Evolutionary conservation across 64 coral and sea anemone species (phyloP).

Genomic region (Montipora cactus): DNA sequence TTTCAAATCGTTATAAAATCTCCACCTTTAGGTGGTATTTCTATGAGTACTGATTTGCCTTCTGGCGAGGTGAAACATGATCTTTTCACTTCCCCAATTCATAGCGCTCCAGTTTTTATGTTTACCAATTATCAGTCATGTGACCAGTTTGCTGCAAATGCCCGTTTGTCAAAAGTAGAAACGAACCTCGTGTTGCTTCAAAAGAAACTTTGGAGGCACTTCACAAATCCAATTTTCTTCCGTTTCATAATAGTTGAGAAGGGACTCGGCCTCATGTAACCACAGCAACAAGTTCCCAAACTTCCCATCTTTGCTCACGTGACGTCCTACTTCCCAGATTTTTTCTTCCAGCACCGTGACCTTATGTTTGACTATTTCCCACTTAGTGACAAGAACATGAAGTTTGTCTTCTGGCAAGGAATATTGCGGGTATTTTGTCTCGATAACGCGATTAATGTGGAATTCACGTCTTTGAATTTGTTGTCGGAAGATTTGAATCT

Average conservation of each 20-base stretch:
- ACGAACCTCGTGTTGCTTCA: constrained; percentile 87
- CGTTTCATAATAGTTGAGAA: constrained; percentile 71
- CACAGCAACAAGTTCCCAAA: constrained; percentile 85
- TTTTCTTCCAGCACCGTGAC: constrained; percentile 86
- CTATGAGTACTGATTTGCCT: too few species aligned
- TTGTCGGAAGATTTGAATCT: constrained; percentile 77
- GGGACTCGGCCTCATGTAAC: constrained; percentile 88
- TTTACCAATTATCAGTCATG: too few species aligned
- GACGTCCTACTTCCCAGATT: constrained; percentile 66
- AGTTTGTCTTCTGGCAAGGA: constrained; percentile 86
- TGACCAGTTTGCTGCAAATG: too few species aligned
- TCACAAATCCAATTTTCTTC: constrained; percentile 58
- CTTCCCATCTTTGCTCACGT: constrained; percentile 58
- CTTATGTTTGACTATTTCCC: constrained; percentile 88
- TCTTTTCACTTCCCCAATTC: too few species aligned
- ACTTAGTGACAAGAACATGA: constrained; percentile 76
- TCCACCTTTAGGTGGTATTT: too few species aligned
- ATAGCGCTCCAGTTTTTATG: too few species aligned
- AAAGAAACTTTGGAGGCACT: constrained; percentile 83
- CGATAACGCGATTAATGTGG: constrained; percentile 63
- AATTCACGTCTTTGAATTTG: constrained; percentile 84
- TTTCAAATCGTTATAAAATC: too few species aligned
- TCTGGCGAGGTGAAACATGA: too few species aligned
- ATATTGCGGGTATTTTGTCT: constrained; percentile 58
- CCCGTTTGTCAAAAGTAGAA: neutral